These are phyloP conservation scores for Pangasianodon hypophthalmus DNA, from an alignment of 2,113 vertebrate species.

Conservation along the genomic window DNA sequence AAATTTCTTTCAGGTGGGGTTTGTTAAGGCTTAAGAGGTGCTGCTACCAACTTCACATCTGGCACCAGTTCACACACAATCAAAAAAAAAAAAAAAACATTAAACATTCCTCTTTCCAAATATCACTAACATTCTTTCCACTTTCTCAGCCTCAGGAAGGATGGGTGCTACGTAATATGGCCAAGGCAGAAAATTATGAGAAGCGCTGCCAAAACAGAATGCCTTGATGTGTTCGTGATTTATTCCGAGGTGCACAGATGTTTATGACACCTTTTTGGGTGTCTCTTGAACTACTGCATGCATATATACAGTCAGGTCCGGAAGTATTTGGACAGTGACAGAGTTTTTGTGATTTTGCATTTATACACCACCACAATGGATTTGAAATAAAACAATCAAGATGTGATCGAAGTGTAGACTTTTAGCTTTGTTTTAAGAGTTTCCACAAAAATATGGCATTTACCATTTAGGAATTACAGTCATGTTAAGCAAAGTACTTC, in stretches of 20 bases:
- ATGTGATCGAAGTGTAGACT: no score
- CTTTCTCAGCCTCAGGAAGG: constrained; percentile 75
- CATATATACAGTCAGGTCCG: no score
- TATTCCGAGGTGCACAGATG: constrained; percentile 68
- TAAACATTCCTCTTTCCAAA: constrained; percentile 70
- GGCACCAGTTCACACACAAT: constrained; percentile 72
- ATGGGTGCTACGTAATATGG: constrained; percentile 64
- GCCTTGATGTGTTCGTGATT: constrained; percentile 67
- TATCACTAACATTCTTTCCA: constrained; percentile 77
- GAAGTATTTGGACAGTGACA: no score
- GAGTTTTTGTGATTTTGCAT: no score
- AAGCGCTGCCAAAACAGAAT: constrained; percentile 62
- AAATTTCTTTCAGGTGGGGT: constrained; percentile 80
- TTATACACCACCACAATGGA: no score
- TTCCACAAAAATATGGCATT: no score
- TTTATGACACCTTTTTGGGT: constrained; percentile 55
- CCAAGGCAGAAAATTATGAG: constrained; percentile 67
- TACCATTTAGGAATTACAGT: no score
- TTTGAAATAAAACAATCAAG: no score
- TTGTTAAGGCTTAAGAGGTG: constrained; percentile 45
- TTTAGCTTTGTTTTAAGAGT: no score
- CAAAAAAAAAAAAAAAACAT: constrained; percentile 47
- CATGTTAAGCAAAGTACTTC: no score
- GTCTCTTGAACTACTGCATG: constrained; percentile 12
- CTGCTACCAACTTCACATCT: constrained; percentile 61